Evolutionary conservation across 92 coral and sea anemone species (phyloP).

Genomic region (Porites divaricata): DNA sequence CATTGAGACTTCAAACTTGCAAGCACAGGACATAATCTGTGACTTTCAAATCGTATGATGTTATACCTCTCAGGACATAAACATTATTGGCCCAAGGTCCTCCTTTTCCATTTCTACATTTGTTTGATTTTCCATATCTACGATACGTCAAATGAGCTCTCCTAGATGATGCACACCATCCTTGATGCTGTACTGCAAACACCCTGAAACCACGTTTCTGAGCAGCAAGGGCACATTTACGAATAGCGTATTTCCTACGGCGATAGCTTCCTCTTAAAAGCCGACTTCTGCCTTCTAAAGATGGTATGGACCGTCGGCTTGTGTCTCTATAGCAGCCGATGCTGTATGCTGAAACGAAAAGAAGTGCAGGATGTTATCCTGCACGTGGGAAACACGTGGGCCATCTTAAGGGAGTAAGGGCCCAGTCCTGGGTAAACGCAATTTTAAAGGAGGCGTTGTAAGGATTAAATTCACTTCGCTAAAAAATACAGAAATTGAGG

Average conservation of each 20-base stretch:
- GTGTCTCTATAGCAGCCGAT: constrained; percentile 48
- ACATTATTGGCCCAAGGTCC: constrained; percentile 50
- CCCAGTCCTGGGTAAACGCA: too few relatives aligned
- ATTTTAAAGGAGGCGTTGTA: too few relatives aligned
- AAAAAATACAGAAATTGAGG: too few relatives aligned
- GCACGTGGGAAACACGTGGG: too few relatives aligned
- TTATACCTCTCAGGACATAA: constrained; percentile 37
- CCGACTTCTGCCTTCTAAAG: constrained; percentile 46
- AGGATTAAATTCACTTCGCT: too few relatives aligned
- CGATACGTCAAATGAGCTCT: constrained; percentile 28
- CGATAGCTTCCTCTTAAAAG: constrained; percentile 30
- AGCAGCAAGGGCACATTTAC: constrained; percentile 37
- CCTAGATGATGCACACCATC: constrained; percentile 50
- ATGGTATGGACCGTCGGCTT: constrained; percentile 37
- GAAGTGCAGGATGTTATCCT: background rate
- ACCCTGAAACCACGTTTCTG: constrained; percentile 27
- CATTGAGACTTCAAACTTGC: too few relatives aligned
- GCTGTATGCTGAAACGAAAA: constrained; percentile 23
- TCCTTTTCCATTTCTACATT: constrained; percentile 48
- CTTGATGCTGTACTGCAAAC: constrained; percentile 60
- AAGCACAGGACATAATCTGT: too few relatives aligned
- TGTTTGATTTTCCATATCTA: constrained; percentile 19
- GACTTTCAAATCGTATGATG: background rate
- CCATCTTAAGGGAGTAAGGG: too few relatives aligned
- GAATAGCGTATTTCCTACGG: constrained; percentile 24